A percentile compares a stretch with the other conserved stretches of the same genome.
These are phyloP conservation scores for Microplitis mediator DNA, from an alignment of 1,140 invertebrate species.

Conservation along the genomic window DNA sequence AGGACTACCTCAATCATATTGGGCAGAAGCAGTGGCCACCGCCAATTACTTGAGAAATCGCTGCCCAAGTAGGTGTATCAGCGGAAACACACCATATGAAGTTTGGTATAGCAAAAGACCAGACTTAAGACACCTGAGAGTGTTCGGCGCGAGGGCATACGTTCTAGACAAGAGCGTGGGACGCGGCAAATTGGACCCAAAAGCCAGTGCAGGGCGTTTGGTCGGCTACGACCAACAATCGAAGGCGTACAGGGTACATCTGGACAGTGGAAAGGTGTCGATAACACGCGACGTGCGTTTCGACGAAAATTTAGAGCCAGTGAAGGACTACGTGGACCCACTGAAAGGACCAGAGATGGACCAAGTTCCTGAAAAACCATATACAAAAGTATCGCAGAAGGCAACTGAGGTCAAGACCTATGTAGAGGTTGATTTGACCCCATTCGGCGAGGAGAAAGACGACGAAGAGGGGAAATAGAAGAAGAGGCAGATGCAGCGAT, in stretches of 20 bases:
- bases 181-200: slow-evolving; percentile 42
- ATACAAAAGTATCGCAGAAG: no score
- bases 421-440: no score
- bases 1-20: slow-evolving; percentile 36
- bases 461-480: no score
- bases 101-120: slow-evolving; percentile 46
- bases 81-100: slow-evolving; percentile 45
- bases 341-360: no score
- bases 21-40: slow-evolving; percentile 47
- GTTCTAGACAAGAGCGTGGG: slow-evolving; percentile 39
- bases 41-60: slow-evolving; percentile 48
- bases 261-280: background rate
- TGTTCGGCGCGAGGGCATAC: slow-evolving; percentile 49
- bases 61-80: slow-evolving; percentile 27
- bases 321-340: no score
- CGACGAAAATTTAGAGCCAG: no score
- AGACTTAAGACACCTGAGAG: slow-evolving; percentile 38
- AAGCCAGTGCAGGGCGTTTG: slow-evolving; percentile 37
- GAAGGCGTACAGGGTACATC: slow-evolving; percentile 46
- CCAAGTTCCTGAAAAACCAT: no score
- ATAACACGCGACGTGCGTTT: background rate
- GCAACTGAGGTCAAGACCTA: no score
- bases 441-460: no score
- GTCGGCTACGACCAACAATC: slow-evolving; percentile 46
- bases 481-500: no score